Conservation (phyloP, 1,140 invertebrate species). For the Lepidostoma basale region DNA sequence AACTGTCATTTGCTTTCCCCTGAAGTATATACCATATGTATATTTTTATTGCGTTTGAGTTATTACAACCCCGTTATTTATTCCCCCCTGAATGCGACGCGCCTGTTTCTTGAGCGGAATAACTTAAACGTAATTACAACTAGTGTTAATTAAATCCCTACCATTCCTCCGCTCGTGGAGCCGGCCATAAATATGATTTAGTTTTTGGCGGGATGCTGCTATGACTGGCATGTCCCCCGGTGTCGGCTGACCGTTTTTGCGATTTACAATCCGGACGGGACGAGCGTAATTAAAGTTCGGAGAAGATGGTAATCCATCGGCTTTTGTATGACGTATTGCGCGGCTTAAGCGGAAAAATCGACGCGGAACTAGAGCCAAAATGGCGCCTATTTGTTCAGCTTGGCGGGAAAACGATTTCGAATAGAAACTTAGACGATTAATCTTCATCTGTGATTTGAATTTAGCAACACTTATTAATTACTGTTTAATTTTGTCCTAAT, state of each 20-base stretch:
- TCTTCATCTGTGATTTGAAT: too few relatives aligned
- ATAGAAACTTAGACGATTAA: too few relatives aligned
- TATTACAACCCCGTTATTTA: neutral
- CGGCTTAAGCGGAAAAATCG: conserved; percentile 15
- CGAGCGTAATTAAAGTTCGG: conserved; percentile 17
- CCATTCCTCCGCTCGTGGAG: neutral
- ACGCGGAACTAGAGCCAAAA: neutral
- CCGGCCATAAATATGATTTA: neutral
- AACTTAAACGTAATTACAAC: conserved; percentile 33
- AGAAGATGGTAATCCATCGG: conserved; percentile 3
- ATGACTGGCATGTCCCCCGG: neutral
- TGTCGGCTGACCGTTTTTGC: neutral
- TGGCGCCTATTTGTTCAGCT: neutral
- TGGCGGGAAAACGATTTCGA: too few relatives aligned
- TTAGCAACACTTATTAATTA: too few relatives aligned
- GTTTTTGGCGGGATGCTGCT: neutral
- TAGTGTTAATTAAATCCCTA: conserved; percentile 34
- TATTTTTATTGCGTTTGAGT: too few relatives aligned
- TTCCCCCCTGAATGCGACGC: conserved; percentile 6
- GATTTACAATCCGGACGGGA: neutral
- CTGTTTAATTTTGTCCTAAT: too few relatives aligned
- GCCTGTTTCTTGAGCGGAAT: conserved; percentile 27
- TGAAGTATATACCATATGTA: too few relatives aligned
- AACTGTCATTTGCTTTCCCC: too few relatives aligned
- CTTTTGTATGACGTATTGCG: conserved; percentile 8